Percentiles rank a stretch among this genome's conserved stretches.
Conservation (phyloP, 2,797 vertebrate genomes). For the Melanotaenia nigrans region DNA sequence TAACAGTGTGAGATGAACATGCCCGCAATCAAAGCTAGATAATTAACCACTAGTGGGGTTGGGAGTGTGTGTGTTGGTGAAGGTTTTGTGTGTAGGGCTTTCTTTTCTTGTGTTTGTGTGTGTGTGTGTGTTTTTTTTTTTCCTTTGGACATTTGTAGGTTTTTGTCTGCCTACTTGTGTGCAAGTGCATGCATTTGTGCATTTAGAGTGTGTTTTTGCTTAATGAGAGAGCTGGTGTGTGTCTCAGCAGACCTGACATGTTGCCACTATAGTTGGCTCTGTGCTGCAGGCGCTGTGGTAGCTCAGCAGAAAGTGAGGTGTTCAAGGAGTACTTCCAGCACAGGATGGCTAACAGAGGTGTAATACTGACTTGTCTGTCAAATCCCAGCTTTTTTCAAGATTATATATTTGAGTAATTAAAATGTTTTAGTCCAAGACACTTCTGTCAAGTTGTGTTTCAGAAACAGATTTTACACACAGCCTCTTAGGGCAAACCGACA, state of each 20-base stretch:
- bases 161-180: conserved; percentile 19
- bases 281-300: conserved; percentile 64
- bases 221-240: conserved; percentile 67
- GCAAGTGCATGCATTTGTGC: conserved; percentile 18
- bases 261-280: conserved; percentile 70
- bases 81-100: conserved; percentile 21
- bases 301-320: conserved; percentile 64
- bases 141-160: conserved; percentile 29
- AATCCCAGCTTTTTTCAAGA: neutral
- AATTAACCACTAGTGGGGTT: conserved; percentile 76
- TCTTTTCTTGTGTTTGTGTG: conserved; percentile 9
- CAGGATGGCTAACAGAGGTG: conserved; percentile 30
- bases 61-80: conserved; percentile 6
- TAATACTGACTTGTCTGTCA: neutral
- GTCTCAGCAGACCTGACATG: conserved; percentile 75
- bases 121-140: conserved; percentile 25
- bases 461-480: neutral
- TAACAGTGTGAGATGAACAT: conserved; percentile 82
- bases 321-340: conserved; percentile 33
- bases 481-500: conserved; percentile 5
- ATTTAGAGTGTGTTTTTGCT: conserved; percentile 41
- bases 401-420: neutral
- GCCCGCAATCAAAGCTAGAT: conserved; percentile 80
- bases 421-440: neutral
- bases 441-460: conserved; percentile 1